Base-by-base conservation (phyloP, 2,888 invertebrate species). In the Deilephila porcellus region DNA sequence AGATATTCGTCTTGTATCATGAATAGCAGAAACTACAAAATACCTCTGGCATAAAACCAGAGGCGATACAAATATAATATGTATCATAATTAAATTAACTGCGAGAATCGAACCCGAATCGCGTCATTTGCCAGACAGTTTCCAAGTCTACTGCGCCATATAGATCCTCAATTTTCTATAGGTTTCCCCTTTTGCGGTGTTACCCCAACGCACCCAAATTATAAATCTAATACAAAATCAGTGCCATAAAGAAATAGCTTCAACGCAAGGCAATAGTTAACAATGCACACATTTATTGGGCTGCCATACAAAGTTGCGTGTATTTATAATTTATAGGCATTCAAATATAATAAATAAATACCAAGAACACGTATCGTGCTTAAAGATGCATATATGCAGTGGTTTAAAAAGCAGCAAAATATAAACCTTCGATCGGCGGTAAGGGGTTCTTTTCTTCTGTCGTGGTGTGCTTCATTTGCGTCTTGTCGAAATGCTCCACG, bases 381-480 rank as follows among this genome's bases (percentile, higher is more conserved):
- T 19, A 56, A 64, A 25, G 56, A 60, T 72, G 62, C 75, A 72
- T 78, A 76, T 83, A 79, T 79, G 79, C 80, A 76, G 71, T 78
- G 75, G 76, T 67, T 74, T 77, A 81, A 74, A 82, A 87, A 88
- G 87, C 86, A 80, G 79, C 79, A 83, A 84, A 85, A 79, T 76
- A 87, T 82, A 88, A 95, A 97, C 97, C 96, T 96, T 97, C 96
- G 85, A 96, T 95, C 80, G 97, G 96, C 74, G 97, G 97, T 85
- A 97, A 95, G 70, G 96, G 93, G 83, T 96, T 97, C 95, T 97
- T 97, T 93, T 97, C 97, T 82, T 96, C 95, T 11, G 97, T 97
- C 76, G 95, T 95, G 3, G 97, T 95, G 87, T 97, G 97, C 87
- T 97, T 97, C 96, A 97, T 96, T 81, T 96, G 95, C 70, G 95